Evolutionary conservation across 2,888 invertebrate genomes (phyloP).

Genomic region (Leptopilina myrica): DNA sequence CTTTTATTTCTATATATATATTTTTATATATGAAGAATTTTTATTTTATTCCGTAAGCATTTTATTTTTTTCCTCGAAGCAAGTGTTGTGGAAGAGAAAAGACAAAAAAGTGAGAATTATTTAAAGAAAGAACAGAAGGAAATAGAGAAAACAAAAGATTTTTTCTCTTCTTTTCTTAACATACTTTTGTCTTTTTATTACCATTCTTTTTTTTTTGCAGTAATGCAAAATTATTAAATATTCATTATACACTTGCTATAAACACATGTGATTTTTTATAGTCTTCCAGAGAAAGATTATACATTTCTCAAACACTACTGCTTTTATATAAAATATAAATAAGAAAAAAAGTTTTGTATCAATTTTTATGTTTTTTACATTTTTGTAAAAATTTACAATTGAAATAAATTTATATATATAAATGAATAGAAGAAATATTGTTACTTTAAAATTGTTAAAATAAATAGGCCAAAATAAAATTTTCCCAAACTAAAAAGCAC

Average conservation of each 20-base stretch:
- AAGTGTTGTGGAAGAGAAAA: not conserved
- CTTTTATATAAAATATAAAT: constrained; percentile 31
- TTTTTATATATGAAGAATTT: constrained; percentile 7
- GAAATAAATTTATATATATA: not conserved
- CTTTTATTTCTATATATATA: not conserved
- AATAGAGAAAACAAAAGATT: not conserved
- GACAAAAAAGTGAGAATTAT: not conserved
- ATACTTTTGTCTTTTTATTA: not conserved
- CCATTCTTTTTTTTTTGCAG: not conserved
- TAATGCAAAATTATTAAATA: not conserved
- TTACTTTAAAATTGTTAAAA: too few relatives aligned
- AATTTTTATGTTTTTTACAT: not conserved
- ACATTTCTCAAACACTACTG: constrained; percentile 17
- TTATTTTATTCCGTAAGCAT: not conserved
- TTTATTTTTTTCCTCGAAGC: not conserved
- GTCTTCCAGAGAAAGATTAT: constrained; percentile 17
- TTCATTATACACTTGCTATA: not conserved
- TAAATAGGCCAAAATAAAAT: too few relatives aligned
- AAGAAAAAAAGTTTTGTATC: constrained; percentile 12
- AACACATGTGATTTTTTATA: constrained; percentile 5
- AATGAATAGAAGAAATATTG: too few relatives aligned
- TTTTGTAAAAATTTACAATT: not conserved
- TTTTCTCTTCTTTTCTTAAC: not conserved
- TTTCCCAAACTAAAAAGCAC: too few relatives aligned
- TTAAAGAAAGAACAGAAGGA: not conserved